Base-by-base conservation (phyloP, 1,140 invertebrate genomes). In the Drosophila quadrilineata region DNA sequence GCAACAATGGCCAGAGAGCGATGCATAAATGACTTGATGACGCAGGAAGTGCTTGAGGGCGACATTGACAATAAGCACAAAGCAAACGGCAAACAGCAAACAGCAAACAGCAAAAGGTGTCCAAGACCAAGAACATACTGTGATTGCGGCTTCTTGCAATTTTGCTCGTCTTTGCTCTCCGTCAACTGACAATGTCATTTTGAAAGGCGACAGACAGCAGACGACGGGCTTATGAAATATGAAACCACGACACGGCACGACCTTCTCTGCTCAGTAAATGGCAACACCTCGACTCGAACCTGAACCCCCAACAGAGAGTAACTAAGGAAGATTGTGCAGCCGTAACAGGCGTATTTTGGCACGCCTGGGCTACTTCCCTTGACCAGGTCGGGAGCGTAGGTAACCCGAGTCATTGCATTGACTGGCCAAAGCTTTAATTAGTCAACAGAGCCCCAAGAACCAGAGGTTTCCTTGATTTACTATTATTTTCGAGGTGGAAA, bases 181-280 rank as follows among this genome's bases (percentile, higher is more conserved):
- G n/a, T n/a, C n/a, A n/a, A n/a, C n/a, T n/a, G n/a, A 38, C 56
- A 65, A 65, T 62, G 79, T 72, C 77, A 84, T 77, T n/a, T 62
- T 64, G 64, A 52, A 65, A 75, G 21, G 31, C 46, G 14, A 3
- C 17, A 63, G 59, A 80, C 56, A 43, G 41, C 38, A 60, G 56
- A 54, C n/a, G n/a, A n/a, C n/a, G n/a, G 82, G 70, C 77, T 85
- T 77, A 84, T 74, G 79, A 84, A 85, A 84, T 84, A 53, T 70
- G 79, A 84, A 77, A 79, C 79, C 70, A 22, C 29, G 48, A n/a
- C n/a, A n/a, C n/a, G n/a, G n/a, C n/a, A n/a, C n/a, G n/a, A 49
- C 33, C 59, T 71, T 64, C 45, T 59, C 31, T 41, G 43, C 53
- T 31, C 28, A 40, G 21, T 63, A 75, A 75, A 50, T 38, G 29